Conservation (phyloP, 1,140 invertebrate species). For the Neuroterus valhalla region DNA sequence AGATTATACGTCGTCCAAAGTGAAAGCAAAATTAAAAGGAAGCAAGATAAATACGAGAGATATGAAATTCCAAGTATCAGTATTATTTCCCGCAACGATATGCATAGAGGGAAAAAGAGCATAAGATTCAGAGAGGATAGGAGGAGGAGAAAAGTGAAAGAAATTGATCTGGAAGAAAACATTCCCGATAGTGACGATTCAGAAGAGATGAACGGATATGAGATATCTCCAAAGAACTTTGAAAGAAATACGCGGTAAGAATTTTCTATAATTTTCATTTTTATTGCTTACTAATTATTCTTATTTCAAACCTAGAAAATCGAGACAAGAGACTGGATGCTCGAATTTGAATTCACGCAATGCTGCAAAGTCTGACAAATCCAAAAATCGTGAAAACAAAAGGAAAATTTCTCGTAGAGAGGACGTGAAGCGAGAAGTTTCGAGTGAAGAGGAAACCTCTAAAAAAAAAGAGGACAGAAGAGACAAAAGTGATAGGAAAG, state of each 20-base stretch:
- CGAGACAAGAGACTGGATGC: constrained; percentile 79
- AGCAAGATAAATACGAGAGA: constrained; percentile 61
- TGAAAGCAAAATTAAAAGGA: constrained; percentile 70
- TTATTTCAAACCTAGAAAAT: constrained; percentile 60
- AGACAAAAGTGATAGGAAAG: constrained; percentile 39
- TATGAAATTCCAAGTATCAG: constrained; percentile 73
- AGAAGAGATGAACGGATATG: constrained; percentile 60
- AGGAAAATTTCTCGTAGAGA: constrained; percentile 48
- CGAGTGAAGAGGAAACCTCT: constrained; percentile 55
- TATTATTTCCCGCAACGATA: constrained; percentile 76
- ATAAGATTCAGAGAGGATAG: constrained; percentile 49
- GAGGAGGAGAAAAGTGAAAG: constrained; percentile 41
- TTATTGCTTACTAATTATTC: neutral
- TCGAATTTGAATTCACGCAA: constrained; percentile 79
- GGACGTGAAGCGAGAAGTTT: constrained; percentile 62
- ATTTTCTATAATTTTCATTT: constrained; percentile 39
- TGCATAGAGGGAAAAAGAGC: constrained; percentile 54
- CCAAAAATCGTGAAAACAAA: constrained; percentile 49
- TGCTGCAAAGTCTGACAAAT: constrained; percentile 62
- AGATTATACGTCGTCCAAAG: constrained; percentile 87
- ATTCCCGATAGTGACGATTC: constrained; percentile 58
- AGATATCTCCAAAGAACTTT: constrained; percentile 51
- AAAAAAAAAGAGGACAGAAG: constrained; percentile 47
- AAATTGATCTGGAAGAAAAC: constrained; percentile 59
- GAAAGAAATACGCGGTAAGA: constrained; percentile 57